These are phyloP conservation scores for Anoplophora glabripennis DNA, from an alignment of 1,140 invertebrate genomes.

Conservation along the genomic window DNA sequence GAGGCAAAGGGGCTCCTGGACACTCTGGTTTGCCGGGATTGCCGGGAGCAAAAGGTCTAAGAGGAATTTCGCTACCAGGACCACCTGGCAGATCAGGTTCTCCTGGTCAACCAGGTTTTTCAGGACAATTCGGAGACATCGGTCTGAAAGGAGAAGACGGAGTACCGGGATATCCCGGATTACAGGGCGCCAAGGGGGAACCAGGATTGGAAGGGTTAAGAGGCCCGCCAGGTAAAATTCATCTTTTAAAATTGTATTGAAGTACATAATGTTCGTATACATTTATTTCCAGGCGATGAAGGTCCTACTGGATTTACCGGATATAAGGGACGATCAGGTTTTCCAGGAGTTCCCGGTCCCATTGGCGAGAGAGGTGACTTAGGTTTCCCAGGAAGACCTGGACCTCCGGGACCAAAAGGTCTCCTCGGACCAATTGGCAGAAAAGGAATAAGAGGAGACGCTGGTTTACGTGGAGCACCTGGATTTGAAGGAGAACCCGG, in stretches of 20 bases:
- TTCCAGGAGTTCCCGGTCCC: conserved; percentile 25
- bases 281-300: conserved; percentile 56
- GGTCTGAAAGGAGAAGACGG: conserved; percentile 65
- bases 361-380: conserved; percentile 54
- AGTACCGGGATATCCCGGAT: conserved; percentile 54
- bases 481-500: conserved; percentile 59
- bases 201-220: conserved; percentile 51
- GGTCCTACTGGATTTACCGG: conserved; percentile 50
- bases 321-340: conserved; percentile 58
- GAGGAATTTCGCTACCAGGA: conserved; percentile 54
- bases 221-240: conserved; percentile 56
- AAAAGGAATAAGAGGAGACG: conserved; percentile 57
- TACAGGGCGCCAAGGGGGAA: conserved; percentile 48
- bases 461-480: conserved; percentile 61
- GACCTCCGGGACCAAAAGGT: conserved; percentile 56
- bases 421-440: conserved; percentile 59
- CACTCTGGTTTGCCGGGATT: conserved; percentile 66
- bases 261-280: neutral
- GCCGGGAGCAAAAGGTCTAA: conserved; percentile 54
- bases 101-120: conserved; percentile 50
- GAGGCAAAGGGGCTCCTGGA: conserved; percentile 57
- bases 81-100: conserved; percentile 53
- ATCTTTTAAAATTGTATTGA: neutral
- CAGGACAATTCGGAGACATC: conserved; percentile 61
- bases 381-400: conserved; percentile 51